Percentiles rank a stretch among this genome's conserved stretches.
These are phyloP conservation scores for Argya squamiceps DNA, from an alignment of 2,797 vertebrate genomes.

Conservation along the genomic window DNA sequence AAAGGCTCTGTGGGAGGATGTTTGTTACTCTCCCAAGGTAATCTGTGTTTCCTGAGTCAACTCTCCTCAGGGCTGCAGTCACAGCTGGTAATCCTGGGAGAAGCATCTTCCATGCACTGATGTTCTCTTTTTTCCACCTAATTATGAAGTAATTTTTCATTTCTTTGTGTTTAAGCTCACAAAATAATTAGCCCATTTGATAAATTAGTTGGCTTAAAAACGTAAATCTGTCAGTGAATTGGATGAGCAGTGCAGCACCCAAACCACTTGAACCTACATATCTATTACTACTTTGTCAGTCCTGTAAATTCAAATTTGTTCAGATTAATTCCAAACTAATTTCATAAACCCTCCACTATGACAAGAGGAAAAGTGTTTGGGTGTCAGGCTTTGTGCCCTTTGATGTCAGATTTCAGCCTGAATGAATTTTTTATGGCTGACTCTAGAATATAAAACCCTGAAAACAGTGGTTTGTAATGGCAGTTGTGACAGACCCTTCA, in stretches of 20 bases:
- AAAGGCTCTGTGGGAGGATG: background rate
- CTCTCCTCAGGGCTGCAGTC: background rate
- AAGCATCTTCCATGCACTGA: background rate
- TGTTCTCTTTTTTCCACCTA: background rate
- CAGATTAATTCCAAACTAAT: conserved; percentile 9
- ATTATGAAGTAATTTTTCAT: background rate
- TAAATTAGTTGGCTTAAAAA: background rate
- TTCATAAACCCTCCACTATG: background rate
- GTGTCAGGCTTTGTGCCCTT: conserved; percentile 25
- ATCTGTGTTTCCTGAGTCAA: background rate
- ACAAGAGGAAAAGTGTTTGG: background rate
- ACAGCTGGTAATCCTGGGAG: background rate
- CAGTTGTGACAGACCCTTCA: conserved; percentile 62
- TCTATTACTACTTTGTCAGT: background rate
- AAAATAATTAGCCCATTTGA: conserved; percentile 15
- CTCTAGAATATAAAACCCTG: conserved; percentile 13
- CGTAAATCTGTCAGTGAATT: background rate
- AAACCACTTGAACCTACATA: background rate
- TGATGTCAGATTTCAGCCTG: conserved; percentile 19
- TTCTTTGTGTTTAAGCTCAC: background rate
- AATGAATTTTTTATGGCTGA: conserved; percentile 48
- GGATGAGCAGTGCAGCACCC: background rate
- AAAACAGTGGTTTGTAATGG: conserved; percentile 47
- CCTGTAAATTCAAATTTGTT: background rate
- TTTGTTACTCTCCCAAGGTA: background rate